These are phyloP conservation scores for Dugesia japonica DNA, from an alignment of 2,888 invertebrate species.

Conservation along the genomic window DNA sequence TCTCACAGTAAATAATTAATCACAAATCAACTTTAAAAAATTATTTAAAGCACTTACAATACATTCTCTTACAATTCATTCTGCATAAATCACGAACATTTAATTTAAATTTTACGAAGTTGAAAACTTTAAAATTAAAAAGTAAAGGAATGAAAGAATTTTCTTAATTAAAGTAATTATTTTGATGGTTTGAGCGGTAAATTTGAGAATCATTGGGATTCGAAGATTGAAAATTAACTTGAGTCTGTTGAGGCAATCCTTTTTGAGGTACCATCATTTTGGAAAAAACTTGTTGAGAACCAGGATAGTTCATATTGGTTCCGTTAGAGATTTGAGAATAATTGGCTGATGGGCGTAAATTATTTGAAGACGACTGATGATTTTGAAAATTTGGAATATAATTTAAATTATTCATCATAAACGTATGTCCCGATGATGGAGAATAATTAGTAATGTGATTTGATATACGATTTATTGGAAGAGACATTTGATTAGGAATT, in stretches of 20 bases:
- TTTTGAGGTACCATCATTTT: conserved; percentile 10
- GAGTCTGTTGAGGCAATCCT: neutral
- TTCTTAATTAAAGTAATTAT: conserved; percentile 1
- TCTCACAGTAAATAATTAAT: neutral
- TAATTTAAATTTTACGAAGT: neutral
- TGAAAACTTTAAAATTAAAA: neutral
- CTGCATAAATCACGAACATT: neutral
- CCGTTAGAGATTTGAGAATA: neutral
- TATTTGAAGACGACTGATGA: neutral
- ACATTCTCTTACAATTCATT: no score
- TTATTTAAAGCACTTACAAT: conserved; percentile 11
- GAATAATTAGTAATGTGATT: neutral
- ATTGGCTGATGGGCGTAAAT: neutral
- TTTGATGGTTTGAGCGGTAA: neutral
- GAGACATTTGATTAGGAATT: neutral
- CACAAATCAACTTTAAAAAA: neutral
- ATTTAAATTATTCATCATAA: conserved; percentile 16
- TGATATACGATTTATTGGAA: neutral
- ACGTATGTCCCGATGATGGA: neutral
- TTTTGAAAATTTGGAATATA: neutral
- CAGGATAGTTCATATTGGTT: neutral
- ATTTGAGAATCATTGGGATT: conserved; percentile 11
- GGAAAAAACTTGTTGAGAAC: conserved; percentile 12
- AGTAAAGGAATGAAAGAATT: conserved; percentile 2
- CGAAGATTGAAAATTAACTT: conserved; percentile 6